These are phyloP conservation scores for Podarcis raffonei DNA, from an alignment of 2,113 vertebrate species.

Conservation along the genomic window DNA sequence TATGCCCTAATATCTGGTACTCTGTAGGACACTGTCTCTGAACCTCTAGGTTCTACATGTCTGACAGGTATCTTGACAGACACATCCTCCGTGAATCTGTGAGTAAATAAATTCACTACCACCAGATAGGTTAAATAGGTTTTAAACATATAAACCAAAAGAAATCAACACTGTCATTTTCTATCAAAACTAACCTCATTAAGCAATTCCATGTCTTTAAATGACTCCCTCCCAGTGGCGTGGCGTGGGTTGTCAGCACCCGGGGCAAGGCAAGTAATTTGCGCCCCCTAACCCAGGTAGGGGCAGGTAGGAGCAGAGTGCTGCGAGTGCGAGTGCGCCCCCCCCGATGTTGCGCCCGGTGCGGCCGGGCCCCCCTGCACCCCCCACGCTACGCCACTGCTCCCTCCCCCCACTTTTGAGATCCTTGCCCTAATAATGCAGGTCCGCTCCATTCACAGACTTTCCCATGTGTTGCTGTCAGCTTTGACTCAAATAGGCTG, in stretches of 20 bases:
- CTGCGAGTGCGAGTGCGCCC: no score
- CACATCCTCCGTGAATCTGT: neutral
- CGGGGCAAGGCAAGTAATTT: no score
- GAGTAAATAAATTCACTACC: neutral
- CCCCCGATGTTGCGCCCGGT: no score
- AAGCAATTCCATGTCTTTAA: neutral
- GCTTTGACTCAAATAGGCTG: conserved; percentile 57
- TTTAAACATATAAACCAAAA: neutral
- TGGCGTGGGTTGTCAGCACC: no score
- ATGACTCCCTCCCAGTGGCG: no score
- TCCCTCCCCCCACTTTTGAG: no score
- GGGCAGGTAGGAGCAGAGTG: no score
- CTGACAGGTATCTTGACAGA: neutral
- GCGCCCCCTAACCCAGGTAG: no score
- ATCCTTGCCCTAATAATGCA: conserved; percentile 34
- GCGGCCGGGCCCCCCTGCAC: no score
- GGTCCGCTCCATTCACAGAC: conserved; percentile 50
- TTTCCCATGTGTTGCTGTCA: conserved; percentile 58
- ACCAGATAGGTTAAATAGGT: neutral
- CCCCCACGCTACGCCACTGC: no score
- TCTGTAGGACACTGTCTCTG: neutral
- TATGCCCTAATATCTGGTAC: neutral
- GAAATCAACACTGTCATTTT: neutral
- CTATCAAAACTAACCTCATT: neutral
- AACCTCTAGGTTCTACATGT: no score